Evolutionary conservation across 2,113 vertebrate genomes (phyloP), one percentile per base, ranked within the genome.

Genomic region (Rattus rattus): DNA sequence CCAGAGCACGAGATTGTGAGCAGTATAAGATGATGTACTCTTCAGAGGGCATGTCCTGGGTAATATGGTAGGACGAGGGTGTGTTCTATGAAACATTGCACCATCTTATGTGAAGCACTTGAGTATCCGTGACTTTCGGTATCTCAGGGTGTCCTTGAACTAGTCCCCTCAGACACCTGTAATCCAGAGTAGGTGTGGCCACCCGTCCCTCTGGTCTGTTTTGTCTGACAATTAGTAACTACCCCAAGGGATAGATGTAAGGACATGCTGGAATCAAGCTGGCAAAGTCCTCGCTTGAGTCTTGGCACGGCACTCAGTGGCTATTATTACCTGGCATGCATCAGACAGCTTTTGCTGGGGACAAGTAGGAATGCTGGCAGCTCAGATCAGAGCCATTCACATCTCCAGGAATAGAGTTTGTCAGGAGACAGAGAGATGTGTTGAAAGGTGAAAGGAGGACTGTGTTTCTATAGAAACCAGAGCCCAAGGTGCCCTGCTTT

Each of bases 391-490:
- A 81, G 85, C 72, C 11, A 0, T 72, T 72, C n/a, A 1, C 0
- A 0, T 85, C 73, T 90, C 92, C 67, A 65, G 52, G 72, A 92
- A 83, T 16, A 39, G 72, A 84, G 79, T 69, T 52, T 81, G 26
- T 90, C 90, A 28, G 76, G 88, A 96, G 80, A 14, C 0, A 26
- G 79, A 88, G 52, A 43, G 70, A 85, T 36, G 43, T 56, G n/a
- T 30, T 24, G 76, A 39, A 59, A 96, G 96, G 85, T 91, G 89
- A 85, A 70, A 67, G 85, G 72, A 87, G 69, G 77, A 56, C 20
- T 49, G 43, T 11, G 95, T 97, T 98, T 97, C 97, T 77, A 93
- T 96, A 80, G 97, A 96, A 97, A 97, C 96, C n/a, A 16, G 92
- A 59, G 49, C 63, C 67, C 80, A 43, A 81, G 76, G 65, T 93